These are phyloP conservation scores for Etheostoma cragini DNA, from an alignment of 2,113 vertebrate species.

Conservation along the genomic window DNA sequence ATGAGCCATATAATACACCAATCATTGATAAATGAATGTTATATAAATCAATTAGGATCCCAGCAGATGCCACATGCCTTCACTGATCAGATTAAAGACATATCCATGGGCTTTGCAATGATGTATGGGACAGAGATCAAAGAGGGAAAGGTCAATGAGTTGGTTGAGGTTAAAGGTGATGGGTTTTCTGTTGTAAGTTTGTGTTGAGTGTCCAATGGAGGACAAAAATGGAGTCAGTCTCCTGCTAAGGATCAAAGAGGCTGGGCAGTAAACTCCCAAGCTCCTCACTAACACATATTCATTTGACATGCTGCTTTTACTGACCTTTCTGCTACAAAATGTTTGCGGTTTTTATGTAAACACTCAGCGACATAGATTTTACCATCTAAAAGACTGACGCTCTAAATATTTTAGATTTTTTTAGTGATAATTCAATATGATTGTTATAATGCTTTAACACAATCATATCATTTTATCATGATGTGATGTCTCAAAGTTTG, in stretches of 20 bases:
- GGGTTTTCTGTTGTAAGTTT: conserved; percentile 66
- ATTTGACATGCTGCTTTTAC: conserved; percentile 9
- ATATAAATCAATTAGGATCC: conserved; percentile 44
- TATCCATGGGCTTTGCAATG: conserved; percentile 44
- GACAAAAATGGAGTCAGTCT: conserved; percentile 63
- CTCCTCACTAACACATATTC: conserved; percentile 11
- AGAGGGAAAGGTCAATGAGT: conserved; percentile 65
- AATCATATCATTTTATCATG: background rate
- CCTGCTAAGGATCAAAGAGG: conserved; percentile 62
- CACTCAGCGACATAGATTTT: background rate
- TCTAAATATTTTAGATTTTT: background rate
- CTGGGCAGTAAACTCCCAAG: conserved; percentile 53
- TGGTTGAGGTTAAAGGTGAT: conserved; percentile 67
- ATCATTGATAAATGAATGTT: conserved; percentile 12
- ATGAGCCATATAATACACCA: background rate
- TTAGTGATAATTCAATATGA: background rate
- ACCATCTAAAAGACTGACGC: background rate
- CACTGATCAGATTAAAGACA: conserved; percentile 52
- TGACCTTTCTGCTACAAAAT: conserved; percentile 16
- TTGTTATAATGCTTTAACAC: no score
- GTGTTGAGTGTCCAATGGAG: conserved; percentile 57
- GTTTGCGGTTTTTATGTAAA: conserved; percentile 8
- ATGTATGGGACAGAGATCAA: conserved; percentile 71
- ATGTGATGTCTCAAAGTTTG: background rate
- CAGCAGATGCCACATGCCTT: conserved; percentile 49